Conservation (phyloP, 2,888 invertebrate genomes). For the Clunio marinus region DNA sequence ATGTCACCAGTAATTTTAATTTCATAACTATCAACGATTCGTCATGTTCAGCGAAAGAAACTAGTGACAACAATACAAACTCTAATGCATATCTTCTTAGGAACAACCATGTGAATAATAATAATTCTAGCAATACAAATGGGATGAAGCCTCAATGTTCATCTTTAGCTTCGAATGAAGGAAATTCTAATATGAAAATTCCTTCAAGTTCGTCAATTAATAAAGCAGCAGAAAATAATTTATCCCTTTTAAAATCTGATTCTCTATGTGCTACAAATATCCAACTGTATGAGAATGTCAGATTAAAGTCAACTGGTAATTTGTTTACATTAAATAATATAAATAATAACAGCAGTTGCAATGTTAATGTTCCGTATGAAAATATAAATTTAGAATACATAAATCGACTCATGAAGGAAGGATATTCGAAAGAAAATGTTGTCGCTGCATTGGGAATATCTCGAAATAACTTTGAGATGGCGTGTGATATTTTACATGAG, state of each 20-base stretch:
- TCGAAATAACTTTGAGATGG: slow-evolving; percentile 91
- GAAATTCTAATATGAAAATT: slow-evolving; percentile 29
- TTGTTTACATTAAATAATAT: slow-evolving; percentile 10
- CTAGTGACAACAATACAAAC: background rate
- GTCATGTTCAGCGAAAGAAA: background rate
- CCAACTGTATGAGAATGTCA: slow-evolving; percentile 51
- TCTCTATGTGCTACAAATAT: slow-evolving; percentile 18
- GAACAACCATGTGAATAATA: slow-evolving; percentile 35
- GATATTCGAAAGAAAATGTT: slow-evolving; percentile 86
- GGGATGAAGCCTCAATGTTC: slow-evolving; percentile 39
- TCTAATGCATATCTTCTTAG: slow-evolving; percentile 35
- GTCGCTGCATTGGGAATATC: slow-evolving; percentile 89
- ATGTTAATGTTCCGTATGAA: slow-evolving; percentile 65
- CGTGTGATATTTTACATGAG: slow-evolving; percentile 88
- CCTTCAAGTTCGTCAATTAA: slow-evolving; percentile 36
- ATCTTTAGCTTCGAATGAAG: slow-evolving; percentile 41
- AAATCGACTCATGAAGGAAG: slow-evolving; percentile 79
- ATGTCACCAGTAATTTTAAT: slow-evolving; percentile 35
- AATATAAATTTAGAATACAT: slow-evolving; percentile 90
- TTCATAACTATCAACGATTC: slow-evolving; percentile 25
- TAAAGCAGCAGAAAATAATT: background rate
- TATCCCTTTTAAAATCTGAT: slow-evolving; percentile 2
- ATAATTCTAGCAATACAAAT: slow-evolving; percentile 21
- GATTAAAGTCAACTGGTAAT: slow-evolving; percentile 37
- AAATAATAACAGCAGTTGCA: slow-evolving; percentile 17